Evolutionary conservation across 2,888 invertebrate genomes (phyloP).

Genomic region (Chironomus riparius): DNA sequence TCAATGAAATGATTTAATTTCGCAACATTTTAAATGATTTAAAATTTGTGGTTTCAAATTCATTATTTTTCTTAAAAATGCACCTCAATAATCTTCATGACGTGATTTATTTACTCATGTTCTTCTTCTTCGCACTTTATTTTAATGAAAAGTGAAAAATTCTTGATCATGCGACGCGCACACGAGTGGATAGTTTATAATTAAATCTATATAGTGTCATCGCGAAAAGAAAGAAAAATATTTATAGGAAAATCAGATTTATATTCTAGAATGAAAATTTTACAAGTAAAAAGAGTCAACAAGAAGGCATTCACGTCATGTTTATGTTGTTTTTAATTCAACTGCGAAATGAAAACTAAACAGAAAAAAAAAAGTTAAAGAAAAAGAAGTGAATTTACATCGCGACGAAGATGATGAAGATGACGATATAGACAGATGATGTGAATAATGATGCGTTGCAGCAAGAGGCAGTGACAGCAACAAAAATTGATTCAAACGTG

Average conservation of each 20-base stretch:
- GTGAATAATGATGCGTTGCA: background rate
- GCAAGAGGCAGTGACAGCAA: background rate
- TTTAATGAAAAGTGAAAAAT: constrained; percentile 10
- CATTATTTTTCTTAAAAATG: too few species aligned
- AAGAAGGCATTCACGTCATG: background rate
- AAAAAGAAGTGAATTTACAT: background rate
- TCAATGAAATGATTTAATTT: too few species aligned
- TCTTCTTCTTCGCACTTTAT: background rate
- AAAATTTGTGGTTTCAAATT: too few species aligned
- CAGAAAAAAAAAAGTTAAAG: background rate
- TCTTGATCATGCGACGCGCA: constrained; percentile 5
- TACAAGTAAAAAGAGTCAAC: background rate
- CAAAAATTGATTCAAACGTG: background rate
- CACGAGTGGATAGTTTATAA: constrained; percentile 6
- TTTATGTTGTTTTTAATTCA: constrained; percentile 27
- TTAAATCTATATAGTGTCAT: background rate
- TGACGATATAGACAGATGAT: background rate
- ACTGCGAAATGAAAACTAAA: constrained; percentile 13
- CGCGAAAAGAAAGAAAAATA: background rate
- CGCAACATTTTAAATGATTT: too few species aligned
- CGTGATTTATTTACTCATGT: background rate
- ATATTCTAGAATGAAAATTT: background rate
- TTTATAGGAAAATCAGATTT: background rate
- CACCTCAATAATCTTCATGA: too few species aligned
- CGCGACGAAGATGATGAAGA: background rate